These are phyloP conservation scores for Chloropsis cyanopogon DNA, from an alignment of 2,113 vertebrate species.

Conservation along the genomic window DNA sequence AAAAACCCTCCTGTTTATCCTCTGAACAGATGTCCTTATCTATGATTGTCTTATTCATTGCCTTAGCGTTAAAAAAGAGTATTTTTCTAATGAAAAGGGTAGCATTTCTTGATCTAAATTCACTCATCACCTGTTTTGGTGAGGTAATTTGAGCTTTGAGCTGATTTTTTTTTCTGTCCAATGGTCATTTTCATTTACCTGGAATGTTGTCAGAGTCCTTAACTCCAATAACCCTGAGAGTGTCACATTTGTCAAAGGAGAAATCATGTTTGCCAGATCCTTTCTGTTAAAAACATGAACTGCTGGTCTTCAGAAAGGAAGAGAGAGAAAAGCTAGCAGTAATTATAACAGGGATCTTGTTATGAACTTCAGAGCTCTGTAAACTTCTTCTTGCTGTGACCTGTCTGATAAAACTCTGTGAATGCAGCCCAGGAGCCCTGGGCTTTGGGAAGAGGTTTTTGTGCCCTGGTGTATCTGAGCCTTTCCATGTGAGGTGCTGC, in stretches of 20 bases:
- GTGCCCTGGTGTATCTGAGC: background rate
- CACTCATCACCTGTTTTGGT: background rate
- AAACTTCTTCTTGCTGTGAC: background rate
- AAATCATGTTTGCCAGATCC: background rate
- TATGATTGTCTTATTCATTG: conserved; percentile 23
- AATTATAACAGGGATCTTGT: background rate
- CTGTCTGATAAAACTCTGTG: background rate
- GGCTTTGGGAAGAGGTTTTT: background rate
- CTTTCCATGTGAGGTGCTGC: background rate
- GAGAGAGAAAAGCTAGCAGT: background rate
- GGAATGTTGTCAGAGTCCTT: background rate
- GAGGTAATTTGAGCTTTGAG: background rate
- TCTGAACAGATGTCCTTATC: background rate
- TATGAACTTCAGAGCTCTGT: background rate
- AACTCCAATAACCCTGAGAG: background rate
- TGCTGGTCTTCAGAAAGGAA: background rate
- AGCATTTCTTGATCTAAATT: background rate
- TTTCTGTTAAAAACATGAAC: background rate
- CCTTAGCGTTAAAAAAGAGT: background rate
- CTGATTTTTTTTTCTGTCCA: background rate
- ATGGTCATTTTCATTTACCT: background rate
- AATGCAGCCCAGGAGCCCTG: background rate
- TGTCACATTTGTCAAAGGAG: background rate
- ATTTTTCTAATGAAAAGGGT: background rate
- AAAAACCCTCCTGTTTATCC: background rate